These are phyloP conservation scores for Chloropsis hardwickii DNA, from an alignment of 2,113 vertebrate genomes.

Conservation along the genomic window DNA sequence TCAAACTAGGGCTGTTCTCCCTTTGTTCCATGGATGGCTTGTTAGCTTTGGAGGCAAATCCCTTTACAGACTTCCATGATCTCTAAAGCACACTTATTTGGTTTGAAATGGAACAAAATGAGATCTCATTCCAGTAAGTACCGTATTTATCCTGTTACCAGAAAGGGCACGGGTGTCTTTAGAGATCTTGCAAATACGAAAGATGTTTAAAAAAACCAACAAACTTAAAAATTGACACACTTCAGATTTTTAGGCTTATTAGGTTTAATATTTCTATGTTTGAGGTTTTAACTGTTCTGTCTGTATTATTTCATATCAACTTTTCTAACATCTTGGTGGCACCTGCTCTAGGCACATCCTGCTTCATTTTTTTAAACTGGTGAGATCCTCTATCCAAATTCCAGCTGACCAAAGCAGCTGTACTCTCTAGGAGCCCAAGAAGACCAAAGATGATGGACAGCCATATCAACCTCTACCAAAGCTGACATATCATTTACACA, in stretches of 20 bases:
- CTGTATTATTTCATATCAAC: background rate
- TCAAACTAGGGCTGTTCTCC: background rate
- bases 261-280: background rate
- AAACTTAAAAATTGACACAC: background rate
- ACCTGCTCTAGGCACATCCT: background rate
- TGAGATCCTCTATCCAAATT: background rate
- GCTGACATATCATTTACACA: background rate
- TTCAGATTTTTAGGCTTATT: background rate
- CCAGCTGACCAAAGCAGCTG: background rate
- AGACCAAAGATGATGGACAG: background rate
- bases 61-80: background rate
- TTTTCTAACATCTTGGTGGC: background rate
- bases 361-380: background rate
- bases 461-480: background rate
- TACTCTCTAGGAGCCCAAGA: background rate
- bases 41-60: constrained; percentile 16
- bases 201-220: background rate
- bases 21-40: background rate
- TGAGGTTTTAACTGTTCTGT: background rate
- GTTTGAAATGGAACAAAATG: constrained; percentile 17
- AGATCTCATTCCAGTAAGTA: background rate
- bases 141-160: background rate
- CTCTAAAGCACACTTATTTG: background rate
- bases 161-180: background rate
- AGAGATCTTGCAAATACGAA: background rate